A percentile compares a stretch with the other conserved stretches of the same genome.
Conservation (phyloP, 2,888 invertebrate genomes). For the Adelphocoris suturalis region DNA sequence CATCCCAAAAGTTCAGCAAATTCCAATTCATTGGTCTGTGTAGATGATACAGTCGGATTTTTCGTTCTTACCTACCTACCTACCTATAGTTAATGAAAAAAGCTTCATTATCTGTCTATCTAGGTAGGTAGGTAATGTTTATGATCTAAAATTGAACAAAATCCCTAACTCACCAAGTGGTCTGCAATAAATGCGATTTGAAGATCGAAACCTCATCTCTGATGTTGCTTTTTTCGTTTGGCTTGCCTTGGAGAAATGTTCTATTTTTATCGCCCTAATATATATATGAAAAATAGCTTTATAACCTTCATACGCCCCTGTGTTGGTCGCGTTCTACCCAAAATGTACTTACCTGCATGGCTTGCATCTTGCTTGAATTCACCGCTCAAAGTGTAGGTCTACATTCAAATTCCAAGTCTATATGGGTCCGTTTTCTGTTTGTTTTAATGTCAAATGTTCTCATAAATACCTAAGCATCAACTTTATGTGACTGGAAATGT, state of each 20-base stretch:
- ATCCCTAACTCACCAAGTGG: not conserved
- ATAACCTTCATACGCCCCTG: slow-evolving; percentile 4
- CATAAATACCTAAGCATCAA: too few species aligned
- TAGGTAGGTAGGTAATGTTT: too few species aligned
- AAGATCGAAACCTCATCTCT: not conserved
- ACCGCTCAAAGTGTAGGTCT: not conserved
- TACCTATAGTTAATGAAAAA: too few species aligned
- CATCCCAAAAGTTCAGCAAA: too few species aligned
- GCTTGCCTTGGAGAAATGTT: slow-evolving; percentile 10
- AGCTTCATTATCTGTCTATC: too few species aligned
- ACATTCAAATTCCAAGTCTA: too few species aligned
- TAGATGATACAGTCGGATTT: too few species aligned
- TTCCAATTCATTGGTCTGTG: too few species aligned
- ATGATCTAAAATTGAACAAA: not conserved
- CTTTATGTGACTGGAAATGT: too few species aligned
- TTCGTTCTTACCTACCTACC: too few species aligned
- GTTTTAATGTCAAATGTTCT: too few species aligned
- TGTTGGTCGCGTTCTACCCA: not conserved
- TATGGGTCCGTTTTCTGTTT: too few species aligned
- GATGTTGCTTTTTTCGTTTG: slow-evolving; percentile 33
- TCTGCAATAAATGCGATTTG: not conserved
- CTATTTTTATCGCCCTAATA: slow-evolving; percentile 1
- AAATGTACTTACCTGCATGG: not conserved
- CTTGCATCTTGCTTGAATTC: not conserved
- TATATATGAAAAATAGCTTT: not conserved